A percentile compares a stretch with the other conserved stretches of the same genome.
phyloP scores from a whole-genome alignment of 2,113 vertebrate genomes.

The Actenoides lindsayi region DNA sequence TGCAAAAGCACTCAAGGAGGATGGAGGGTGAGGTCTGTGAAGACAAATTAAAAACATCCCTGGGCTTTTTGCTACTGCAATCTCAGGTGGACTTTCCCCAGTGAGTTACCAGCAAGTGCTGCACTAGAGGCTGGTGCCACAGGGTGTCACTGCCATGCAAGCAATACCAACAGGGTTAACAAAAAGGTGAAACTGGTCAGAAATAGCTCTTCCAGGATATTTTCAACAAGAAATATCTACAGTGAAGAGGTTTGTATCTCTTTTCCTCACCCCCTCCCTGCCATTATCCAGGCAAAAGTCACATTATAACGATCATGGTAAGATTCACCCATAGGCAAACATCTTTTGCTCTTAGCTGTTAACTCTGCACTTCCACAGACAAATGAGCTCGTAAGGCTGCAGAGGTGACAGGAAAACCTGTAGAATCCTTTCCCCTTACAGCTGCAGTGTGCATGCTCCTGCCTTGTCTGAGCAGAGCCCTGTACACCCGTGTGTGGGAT shows the following conservation, averaged over 20 bases:
- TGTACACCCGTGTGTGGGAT: accelerated
- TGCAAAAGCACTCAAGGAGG: neutral
- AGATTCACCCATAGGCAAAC: neutral
- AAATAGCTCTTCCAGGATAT: neutral
- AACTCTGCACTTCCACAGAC: neutral
- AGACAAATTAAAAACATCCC: neutral
- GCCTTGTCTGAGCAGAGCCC: neutral
- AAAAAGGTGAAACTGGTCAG: neutral
- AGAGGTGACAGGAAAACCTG: neutral
- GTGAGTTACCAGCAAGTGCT: accelerated
- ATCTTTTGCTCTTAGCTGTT: neutral
- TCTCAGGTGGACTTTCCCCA: neutral
- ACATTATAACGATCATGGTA: neutral
- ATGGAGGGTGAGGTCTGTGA: neutral
- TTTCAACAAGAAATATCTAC: neutral
- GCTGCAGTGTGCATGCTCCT: accelerated
- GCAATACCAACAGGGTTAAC: neutral
- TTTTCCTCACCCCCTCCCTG: neutral
- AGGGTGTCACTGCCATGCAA: conserved; percentile 19
- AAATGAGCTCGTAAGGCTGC: neutral
- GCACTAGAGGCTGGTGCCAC: neutral
- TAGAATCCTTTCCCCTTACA: neutral
- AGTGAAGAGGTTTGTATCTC: neutral
- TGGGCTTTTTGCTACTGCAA: neutral
- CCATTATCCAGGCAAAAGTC: neutral